Percentiles rank a stretch among this genome's conserved stretches.
Evolutionary conservation across 64 coral and sea anemone genomes (phyloP).

Genomic region (Montipora capricornis): DNA sequence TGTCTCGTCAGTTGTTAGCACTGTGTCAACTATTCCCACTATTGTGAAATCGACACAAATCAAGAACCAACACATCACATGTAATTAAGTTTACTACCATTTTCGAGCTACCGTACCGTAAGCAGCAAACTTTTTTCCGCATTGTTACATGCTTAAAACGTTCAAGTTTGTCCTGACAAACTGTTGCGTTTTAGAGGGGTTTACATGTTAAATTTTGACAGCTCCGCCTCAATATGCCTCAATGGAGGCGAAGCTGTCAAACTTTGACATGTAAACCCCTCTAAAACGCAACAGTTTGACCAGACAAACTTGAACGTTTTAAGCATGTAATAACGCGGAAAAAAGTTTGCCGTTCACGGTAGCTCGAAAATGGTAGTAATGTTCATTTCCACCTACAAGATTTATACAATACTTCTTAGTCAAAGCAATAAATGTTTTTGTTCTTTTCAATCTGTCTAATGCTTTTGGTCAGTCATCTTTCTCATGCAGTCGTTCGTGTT

Average conservation of each 20-base stretch:
- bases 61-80: conserved; percentile 26
- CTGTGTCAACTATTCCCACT: background rate
- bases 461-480: conserved; percentile 20
- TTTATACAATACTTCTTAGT: conserved; percentile 10
- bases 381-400: conserved; percentile 4
- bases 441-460: background rate
- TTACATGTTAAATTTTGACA: conserved; percentile 17
- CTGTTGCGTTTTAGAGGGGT: conserved; percentile 1
- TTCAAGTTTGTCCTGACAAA: conserved; percentile 11
- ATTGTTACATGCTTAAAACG: conserved; percentile 1
- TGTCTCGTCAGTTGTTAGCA: conserved; percentile 19
- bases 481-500: conserved; percentile 1
- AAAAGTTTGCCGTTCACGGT: conserved; percentile 19
- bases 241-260: background rate
- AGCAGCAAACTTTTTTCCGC: background rate
- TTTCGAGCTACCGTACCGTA: conserved; percentile 9
- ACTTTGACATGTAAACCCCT: conserved; percentile 14
- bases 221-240: background rate
- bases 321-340: background rate
- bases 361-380: conserved; percentile 35
- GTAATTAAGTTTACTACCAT: conserved; percentile 22
- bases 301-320: conserved; percentile 21
- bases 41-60: conserved; percentile 15
- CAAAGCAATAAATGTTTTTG: conserved; percentile 26
- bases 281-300: conserved; percentile 12